Conservation (phyloP, 2,888 invertebrate species). For the Branchinecta sandiegonensis region DNA sequence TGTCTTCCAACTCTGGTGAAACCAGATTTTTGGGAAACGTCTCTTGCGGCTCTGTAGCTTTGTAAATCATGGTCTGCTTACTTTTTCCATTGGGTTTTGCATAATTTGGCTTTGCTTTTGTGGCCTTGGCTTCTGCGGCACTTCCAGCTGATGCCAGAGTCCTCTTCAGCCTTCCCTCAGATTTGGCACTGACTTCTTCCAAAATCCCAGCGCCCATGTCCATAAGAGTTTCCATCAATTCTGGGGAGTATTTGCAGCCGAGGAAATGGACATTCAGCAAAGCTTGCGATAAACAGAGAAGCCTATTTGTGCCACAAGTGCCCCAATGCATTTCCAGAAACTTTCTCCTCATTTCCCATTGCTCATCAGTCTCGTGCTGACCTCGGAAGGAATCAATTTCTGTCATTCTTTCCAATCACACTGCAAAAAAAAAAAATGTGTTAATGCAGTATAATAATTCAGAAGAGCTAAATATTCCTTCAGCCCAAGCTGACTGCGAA, state of each 20-base stretch:
- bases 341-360: slow-evolving; percentile 13
- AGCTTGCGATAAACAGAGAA: not conserved
- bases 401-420: too few relatives aligned
- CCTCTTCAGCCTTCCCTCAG: not conserved
- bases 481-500: too few relatives aligned
- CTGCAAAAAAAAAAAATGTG: too few relatives aligned
- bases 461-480: too few relatives aligned
- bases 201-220: not conserved
- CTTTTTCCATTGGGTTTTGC: not conserved
- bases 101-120: not conserved
- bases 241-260: not conserved
- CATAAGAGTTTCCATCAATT: not conserved
- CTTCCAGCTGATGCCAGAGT: slow-evolving; percentile 6
- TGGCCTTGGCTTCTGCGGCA: not conserved
- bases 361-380: not conserved
- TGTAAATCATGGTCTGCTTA: not conserved
- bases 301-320: not conserved
- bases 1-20: not conserved
- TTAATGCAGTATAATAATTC: too few relatives aligned
- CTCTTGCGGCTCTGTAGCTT: not conserved
- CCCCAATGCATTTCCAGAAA: not conserved
- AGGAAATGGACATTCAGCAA: not conserved
- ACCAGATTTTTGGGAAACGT: not conserved
- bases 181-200: not conserved
- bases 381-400: not conserved